Percentiles rank a stretch among this genome's conserved stretches.
These are phyloP conservation scores for Otocyon megalotis DNA, from an alignment of 2,113 vertebrate species.

Conservation along the genomic window DNA sequence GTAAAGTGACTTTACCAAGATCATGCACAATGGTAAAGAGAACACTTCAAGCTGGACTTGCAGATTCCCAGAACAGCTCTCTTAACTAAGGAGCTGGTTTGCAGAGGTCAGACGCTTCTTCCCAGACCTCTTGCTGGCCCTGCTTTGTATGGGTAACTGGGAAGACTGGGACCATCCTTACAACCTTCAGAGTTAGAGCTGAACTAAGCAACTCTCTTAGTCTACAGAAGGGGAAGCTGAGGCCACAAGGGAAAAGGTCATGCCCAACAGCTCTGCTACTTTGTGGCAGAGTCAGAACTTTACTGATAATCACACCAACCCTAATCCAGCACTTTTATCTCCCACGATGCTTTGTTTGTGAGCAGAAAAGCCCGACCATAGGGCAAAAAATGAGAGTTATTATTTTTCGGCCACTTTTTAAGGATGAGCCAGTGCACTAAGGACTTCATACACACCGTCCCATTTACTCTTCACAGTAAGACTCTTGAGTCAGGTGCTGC, in stretches of 20 bases:
- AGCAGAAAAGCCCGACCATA: not conserved
- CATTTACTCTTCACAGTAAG: not conserved
- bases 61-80: not conserved
- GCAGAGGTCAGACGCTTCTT: not conserved
- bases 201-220: not conserved
- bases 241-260: not conserved
- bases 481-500: not conserved
- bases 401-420: not conserved
- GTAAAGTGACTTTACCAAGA: not conserved
- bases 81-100: not conserved
- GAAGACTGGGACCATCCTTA: not conserved
- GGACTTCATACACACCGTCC: not conserved
- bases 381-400: not conserved
- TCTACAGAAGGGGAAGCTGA: constrained; percentile 38
- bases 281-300: not conserved
- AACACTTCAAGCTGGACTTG: not conserved
- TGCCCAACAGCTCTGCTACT: not conserved
- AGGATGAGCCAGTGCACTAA: not conserved
- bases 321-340: not conserved
- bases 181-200: not conserved
- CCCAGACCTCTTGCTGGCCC: not conserved
- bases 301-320: not conserved
- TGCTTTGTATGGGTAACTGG: not conserved
- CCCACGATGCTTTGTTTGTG: not conserved
- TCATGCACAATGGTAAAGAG: not conserved